Base-by-base conservation (phyloP, 35 echinoderm and acorn worm species). In the Amphiura filiformis region DNA sequence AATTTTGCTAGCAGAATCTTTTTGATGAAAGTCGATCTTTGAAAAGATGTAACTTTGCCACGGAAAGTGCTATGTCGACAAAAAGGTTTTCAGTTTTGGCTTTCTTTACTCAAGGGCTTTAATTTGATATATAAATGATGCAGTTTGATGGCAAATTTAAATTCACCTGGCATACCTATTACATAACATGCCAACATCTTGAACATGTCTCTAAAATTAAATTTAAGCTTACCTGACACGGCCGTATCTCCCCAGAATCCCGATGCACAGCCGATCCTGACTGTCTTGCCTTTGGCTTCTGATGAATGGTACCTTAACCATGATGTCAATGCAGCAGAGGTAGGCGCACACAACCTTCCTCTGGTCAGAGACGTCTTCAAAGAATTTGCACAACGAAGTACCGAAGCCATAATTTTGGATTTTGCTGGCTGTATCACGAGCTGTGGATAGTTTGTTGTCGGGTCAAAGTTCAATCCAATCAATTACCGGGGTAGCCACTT, bases 191-290 rank as follows among this genome's bases (percentile, higher is more conserved):
- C 7, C 7, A 52, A 11, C 20, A 52, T 20, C 44, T 11, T 52
- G 44, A 7, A 11, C 7, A 52, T 52, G 20, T 7, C 20, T 52
- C 7, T 20, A 52, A 52, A 11, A 20, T 7, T 52, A 52, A 52
- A 52, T 52, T 0, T 36, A 17, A 0, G 26, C 83, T 39, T 78
- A 95, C 93, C 89, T 79, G 93, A 65, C 23, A 65, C 61, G 28
- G 89, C 84, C 41, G 93, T 91, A 75, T 95, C 89, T 5, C 93
- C 93, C 93, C 93, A 95, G 78, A 95, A 95, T 0, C 93, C 93
- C 17, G 93, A 95, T 13, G 93, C 93, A 95, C 89, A 95, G 26
- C 93, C 93, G 36, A 91, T 94, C 80, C 93, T 87, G 2, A 88
- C 56, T 13, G 79, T 91, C 39, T 80, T 91, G 9, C 82, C 86